Evolutionary conservation across 2,888 invertebrate species (phyloP).

Genomic region (Thymelicus acteon): DNA sequence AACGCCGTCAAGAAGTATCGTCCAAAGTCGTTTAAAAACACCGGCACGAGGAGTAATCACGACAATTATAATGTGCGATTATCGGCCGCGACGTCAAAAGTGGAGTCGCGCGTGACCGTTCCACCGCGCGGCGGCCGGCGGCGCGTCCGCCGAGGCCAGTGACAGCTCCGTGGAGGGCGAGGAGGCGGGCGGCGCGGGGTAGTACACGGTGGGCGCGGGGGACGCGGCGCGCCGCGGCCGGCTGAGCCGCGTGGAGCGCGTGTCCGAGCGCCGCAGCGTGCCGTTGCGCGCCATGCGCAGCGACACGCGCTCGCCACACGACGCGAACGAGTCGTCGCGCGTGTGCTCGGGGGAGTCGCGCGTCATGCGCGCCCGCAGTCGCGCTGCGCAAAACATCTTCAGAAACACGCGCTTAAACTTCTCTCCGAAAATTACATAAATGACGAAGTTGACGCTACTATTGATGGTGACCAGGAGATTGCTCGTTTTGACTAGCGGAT

Average conservation of each 20-base stretch:
- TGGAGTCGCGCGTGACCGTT: conserved; percentile 59
- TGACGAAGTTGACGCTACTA: conserved; percentile 98
- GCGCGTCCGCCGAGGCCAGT: conserved; percentile 47
- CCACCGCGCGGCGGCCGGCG: conserved; percentile 55
- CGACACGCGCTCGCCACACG: conserved; percentile 91
- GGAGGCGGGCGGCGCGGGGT: conserved; percentile 57
- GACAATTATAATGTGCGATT: neutral
- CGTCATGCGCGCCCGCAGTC: conserved; percentile 75
- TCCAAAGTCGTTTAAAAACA: too few species aligned
- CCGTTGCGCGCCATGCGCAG: conserved; percentile 83
- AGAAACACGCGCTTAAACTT: conserved; percentile 96
- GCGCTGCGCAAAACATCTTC: conserved; percentile 89
- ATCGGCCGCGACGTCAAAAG: conserved; percentile 51
- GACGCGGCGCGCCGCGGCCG: conserved; percentile 45
- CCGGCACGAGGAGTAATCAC: too few species aligned
- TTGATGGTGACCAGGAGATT: conserved; percentile 98
- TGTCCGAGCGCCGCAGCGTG: conserved; percentile 67
- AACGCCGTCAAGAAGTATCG: neutral
- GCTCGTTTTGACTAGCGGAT: conserved; percentile 91
- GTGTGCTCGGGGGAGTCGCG: conserved; percentile 88
- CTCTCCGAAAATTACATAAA: conserved; percentile 98
- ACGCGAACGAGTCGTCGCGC: conserved; percentile 93
- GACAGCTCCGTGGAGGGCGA: conserved; percentile 42
- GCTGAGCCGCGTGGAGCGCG: conserved; percentile 47
- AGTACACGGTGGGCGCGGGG: conserved; percentile 65